A percentile compares a stretch with the other conserved stretches of the same genome.
Evolutionary conservation across 2,888 invertebrate species (phyloP).

Genomic region (Teinopalpus imperialis): DNA sequence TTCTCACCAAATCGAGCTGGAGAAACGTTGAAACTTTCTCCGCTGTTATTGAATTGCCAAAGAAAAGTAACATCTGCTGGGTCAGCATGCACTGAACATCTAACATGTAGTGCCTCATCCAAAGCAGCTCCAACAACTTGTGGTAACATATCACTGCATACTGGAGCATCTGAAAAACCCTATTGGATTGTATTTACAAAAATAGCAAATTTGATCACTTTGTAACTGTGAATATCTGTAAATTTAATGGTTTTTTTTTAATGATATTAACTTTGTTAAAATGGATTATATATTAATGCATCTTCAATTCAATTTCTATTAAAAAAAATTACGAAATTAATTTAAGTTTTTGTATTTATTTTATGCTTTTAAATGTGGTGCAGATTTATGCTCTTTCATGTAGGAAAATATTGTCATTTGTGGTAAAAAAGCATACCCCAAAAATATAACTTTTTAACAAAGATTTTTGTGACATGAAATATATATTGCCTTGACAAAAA

Average conservation of each 20-base stretch:
- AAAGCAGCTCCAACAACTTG: conserved; percentile 92
- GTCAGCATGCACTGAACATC: conserved; percentile 93
- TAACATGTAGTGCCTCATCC: conserved; percentile 90
- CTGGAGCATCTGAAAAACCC: conserved; percentile 85
- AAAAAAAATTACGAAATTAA: too few species aligned
- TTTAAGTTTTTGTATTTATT: too few species aligned
- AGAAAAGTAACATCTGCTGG: conserved; percentile 92
- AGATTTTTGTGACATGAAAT: conserved; percentile 10
- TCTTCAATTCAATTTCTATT: too few species aligned
- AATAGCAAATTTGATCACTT: too few species aligned
- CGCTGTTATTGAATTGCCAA: conserved; percentile 96
- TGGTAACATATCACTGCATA: conserved; percentile 87
- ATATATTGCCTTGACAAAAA: conserved; percentile 19
- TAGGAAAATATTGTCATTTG: too few species aligned
- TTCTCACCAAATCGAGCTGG: conserved; percentile 82
- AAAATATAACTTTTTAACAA: not conserved
- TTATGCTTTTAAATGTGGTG: too few species aligned
- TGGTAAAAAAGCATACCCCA: too few species aligned
- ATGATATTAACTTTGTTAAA: too few species aligned
- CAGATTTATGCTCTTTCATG: too few species aligned
- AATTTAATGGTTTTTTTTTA: too few species aligned
- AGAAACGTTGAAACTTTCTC: conserved; percentile 91
- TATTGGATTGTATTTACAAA: conserved; percentile 7
- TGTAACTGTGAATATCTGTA: too few species aligned
- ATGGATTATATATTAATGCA: too few species aligned